Percentiles rank a stretch among this genome's conserved stretches.
Evolutionary conservation across 2,888 invertebrate genomes (phyloP).

Genomic region (Gari tellinella): DNA sequence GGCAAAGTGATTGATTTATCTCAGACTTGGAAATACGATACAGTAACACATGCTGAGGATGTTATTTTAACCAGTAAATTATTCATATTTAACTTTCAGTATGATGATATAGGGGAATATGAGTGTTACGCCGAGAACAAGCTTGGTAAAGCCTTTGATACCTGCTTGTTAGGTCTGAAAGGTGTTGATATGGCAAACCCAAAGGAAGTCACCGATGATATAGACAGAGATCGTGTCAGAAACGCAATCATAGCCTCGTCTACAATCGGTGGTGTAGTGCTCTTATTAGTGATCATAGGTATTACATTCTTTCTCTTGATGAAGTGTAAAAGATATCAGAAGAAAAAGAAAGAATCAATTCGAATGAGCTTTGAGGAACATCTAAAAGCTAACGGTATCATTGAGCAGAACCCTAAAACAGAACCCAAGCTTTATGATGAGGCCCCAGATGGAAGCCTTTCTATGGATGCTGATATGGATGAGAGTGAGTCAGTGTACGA

Average conservation of each 20-base stretch:
- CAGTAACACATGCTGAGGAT: constrained; percentile 34
- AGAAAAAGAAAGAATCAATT: constrained; percentile 69
- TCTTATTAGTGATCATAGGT: constrained; percentile 65
- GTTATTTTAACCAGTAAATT: constrained; percentile 65
- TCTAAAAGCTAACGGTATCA: constrained; percentile 72
- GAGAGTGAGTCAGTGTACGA: constrained; percentile 54
- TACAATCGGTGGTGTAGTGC: constrained; percentile 73
- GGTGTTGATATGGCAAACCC: constrained; percentile 66
- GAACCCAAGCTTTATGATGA: constrained; percentile 55
- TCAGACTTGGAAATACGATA: constrained; percentile 63
- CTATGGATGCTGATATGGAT: constrained; percentile 48
- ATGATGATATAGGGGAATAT: constrained; percentile 73
- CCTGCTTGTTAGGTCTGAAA: constrained; percentile 65
- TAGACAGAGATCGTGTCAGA: constrained; percentile 48
- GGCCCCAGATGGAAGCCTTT: constrained; percentile 44
- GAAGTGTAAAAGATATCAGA: constrained; percentile 64
- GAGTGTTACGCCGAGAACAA: constrained; percentile 74
- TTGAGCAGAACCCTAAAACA: constrained; percentile 58
- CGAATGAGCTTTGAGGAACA: constrained; percentile 76
- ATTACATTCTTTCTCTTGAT: constrained; percentile 63
- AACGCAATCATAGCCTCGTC: constrained; percentile 73
- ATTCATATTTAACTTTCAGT: constrained; percentile 67
- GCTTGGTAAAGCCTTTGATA: constrained; percentile 63
- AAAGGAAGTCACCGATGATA: constrained; percentile 28
- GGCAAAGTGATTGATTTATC: constrained; percentile 54